Percentiles rank a stretch among this genome's conserved stretches.
These are phyloP conservation scores for Agriopis leucophaearia DNA, from an alignment of 2,888 invertebrate genomes.

Conservation along the genomic window DNA sequence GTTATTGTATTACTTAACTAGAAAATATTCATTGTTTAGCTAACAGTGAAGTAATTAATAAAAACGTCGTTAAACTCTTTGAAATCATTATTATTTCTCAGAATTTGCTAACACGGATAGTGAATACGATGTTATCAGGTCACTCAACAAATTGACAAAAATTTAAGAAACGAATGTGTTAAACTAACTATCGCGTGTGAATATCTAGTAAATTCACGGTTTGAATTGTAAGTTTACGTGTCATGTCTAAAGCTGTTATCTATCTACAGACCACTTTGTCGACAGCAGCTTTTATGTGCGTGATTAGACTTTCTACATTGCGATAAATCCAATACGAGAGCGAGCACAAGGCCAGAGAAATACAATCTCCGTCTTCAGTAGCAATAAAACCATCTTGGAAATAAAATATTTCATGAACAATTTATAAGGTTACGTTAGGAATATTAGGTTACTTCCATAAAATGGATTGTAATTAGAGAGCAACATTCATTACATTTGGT, in stretches of 20 bases:
- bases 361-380: conserved; percentile 37
- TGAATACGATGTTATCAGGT: not conserved
- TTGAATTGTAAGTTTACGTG: conserved; percentile 38
- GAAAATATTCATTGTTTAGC: not conserved
- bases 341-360: conserved; percentile 31
- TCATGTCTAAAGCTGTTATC: conserved; percentile 28
- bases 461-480: conserved; percentile 24
- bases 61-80: not conserved
- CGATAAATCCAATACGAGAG: conserved; percentile 33
- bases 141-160: conserved; percentile 4
- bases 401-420: conserved; percentile 30
- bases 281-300: conserved; percentile 30
- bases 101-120: too few species aligned
- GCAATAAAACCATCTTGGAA: conserved; percentile 25
- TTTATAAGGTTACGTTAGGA: conserved; percentile 31
- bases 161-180: not conserved
- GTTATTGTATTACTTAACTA: not conserved
- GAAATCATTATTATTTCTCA: not conserved
- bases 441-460: conserved; percentile 36
- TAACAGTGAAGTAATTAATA: not conserved
- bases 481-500: conserved; percentile 13
- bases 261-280: conserved; percentile 21
- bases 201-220: conserved; percentile 14
- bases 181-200: conserved; percentile 28
- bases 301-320: conserved; percentile 39